phyloP scores from a whole-genome alignment of 1,140 invertebrate species.

The Neodiprion fabricii region DNA sequence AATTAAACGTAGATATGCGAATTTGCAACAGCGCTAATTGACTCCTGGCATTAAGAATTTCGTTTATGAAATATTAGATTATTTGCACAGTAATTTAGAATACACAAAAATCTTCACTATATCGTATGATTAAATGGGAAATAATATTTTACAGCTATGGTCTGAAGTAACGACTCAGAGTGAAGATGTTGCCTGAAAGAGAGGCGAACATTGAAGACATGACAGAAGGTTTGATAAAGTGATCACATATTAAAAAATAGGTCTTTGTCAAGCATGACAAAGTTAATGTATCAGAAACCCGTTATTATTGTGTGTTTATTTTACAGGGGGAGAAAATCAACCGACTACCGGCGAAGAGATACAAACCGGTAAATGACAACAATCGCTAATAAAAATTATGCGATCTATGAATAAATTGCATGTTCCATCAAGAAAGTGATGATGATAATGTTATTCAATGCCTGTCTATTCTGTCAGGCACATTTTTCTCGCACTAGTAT shows the following conservation, averaged over 20 bases:
- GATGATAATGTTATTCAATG: too few species aligned
- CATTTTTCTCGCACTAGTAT: too few species aligned
- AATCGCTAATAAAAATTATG: too few species aligned
- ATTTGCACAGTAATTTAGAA: not conserved
- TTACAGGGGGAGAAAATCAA: slow-evolving; percentile 51
- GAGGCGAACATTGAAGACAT: slow-evolving; percentile 49
- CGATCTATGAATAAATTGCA: too few species aligned
- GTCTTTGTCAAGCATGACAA: slow-evolving; percentile 20
- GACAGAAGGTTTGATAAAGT: slow-evolving; percentile 49
- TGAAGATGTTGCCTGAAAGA: slow-evolving; percentile 50
- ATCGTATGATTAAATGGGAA: not conserved
- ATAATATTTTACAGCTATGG: slow-evolving; percentile 1
- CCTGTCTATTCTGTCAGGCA: too few species aligned
- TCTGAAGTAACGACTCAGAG: not conserved
- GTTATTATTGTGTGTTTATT: slow-evolving; percentile 9
- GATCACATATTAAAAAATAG: not conserved
- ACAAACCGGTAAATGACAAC: slow-evolving; percentile 46
- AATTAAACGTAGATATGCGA: too few species aligned
- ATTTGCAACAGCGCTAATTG: too few species aligned
- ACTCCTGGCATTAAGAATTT: too few species aligned
- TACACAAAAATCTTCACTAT: not conserved
- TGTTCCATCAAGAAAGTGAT: too few species aligned
- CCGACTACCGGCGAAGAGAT: slow-evolving; percentile 42
- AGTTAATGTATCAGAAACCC: slow-evolving; percentile 19
- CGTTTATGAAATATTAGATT: not conserved